Evolutionary conservation across 2,888 invertebrate genomes (phyloP), one percentile per base, ranked within the genome.

Genomic region (Caenorhabditis drosophilae): DNA sequence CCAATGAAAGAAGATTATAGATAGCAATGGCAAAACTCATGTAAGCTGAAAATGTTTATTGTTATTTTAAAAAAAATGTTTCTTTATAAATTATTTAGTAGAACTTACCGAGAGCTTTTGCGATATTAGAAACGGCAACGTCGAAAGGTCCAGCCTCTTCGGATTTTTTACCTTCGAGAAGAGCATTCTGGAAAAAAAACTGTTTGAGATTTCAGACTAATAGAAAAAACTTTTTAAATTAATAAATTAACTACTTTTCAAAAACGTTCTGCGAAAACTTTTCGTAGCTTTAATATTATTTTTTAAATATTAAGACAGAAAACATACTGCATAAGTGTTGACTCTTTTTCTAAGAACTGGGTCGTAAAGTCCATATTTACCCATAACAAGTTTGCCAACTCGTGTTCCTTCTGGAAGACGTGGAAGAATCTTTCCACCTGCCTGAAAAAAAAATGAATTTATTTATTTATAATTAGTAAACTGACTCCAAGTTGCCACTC

Each of bases 321-420:
- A 49, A 60, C 74, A 35, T 22, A 77, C 76, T 25, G 76, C 67
- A 58, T 75, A 78, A 25, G 73, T 72, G 50, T 77, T 70, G 42
- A 79, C 78, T 49, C 75, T 64, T 67, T 79, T 77, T 52, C 66
- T 66, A 56, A 79, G 75, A 18, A 75, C 67, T 54, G 81, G 81
- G 42, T 77, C 75, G 56, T 81, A 81, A 36, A 81, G 76, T 16
- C 81, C 81, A 59, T 81, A 81, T 70, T 81, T 81, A 50, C 81
- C 81, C 81, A 81, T 81, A 12, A 81, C 79, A 48, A 81, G 73
- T 42, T 79, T 76, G 47, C 81, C 81, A 53, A 69, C 69, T 20
- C 71, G 69, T 15, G 81, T 81, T 54, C 81, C 81, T 50, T 80
- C 81, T 40, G 81, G 81, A 16, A 81, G 79, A 58, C 81, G 80